Base-by-base conservation (phyloP, 2,888 invertebrate genomes). In the Eupithecia tripunctaria region DNA sequence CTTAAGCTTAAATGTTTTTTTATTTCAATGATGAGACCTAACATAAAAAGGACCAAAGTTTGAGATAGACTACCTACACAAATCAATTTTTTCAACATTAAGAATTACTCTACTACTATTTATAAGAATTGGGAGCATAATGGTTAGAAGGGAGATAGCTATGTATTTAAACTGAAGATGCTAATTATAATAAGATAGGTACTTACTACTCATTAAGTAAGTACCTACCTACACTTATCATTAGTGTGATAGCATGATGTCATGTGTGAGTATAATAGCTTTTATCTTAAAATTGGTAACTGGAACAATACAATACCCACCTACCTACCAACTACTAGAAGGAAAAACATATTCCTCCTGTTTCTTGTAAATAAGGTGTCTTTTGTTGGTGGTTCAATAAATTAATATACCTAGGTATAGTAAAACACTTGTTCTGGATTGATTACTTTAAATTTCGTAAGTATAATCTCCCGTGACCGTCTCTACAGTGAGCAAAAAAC, bases 171-270 rank as follows among this genome's bases (percentile, higher is more conserved):
- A 15, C 29, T 60, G 29, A 3, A 62, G 47, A 47, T 62, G 2
- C 62, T 63, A 63, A 63, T 36, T 63, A 63, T 56, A 14, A 56
- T 25, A 14, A 56, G 21, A 18, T 18, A n/a, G n/a, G n/a, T 75
- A 76, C 75, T 76, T 68, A 29, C 56, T 78, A 65, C 63, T 77
- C 76, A 79, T 79, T 72, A 18, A 43, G 18, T 51, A 21, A 2
- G 47, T 47, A 43, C 38, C 14, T 43, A 43, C 47, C 47, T 56
- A 79, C n/a, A 64, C 76, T 80, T 82, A 82, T 81, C 80, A 78
- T n/a, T 64, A 63, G 67, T 70, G 68, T 78, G 68, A 72, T 78
- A 80, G 69, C 67, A 76, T 75, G 79, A 78, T 80, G 70, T 80
- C 72, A 72, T 68, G 70, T 47, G 73, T 68, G 68, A 75, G 43